phyloP scores from a whole-genome alignment of 2,797 vertebrate species.

The Coregonus ussuriensis region DNA sequence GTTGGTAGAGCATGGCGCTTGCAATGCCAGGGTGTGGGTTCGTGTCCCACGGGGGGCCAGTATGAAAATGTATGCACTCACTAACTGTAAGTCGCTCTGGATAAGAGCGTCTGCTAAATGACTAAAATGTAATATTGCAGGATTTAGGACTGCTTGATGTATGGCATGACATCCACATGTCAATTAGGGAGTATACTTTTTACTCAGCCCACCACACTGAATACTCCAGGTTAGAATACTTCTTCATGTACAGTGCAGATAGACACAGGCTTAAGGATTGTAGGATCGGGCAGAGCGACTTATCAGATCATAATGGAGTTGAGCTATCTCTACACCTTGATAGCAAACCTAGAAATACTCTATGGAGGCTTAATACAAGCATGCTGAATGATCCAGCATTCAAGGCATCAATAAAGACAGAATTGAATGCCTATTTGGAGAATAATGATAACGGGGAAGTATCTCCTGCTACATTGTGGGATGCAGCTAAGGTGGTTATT shows the following conservation, averaged over 20 bases:
- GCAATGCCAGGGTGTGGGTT: no score
- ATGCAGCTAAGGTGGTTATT: constrained; percentile 1
- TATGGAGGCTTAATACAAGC: constrained; percentile 22
- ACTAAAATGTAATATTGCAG: no score
- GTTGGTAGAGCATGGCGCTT: no score
- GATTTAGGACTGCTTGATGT: no score
- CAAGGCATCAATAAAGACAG: neutral
- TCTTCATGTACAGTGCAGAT: constrained; percentile 16
- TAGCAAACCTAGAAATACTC: neutral
- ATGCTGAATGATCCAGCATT: constrained; percentile 12
- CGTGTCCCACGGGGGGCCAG: no score
- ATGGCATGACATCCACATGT: no score
- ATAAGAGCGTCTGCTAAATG: no score
- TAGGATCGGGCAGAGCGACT: neutral
- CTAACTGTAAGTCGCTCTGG: no score
- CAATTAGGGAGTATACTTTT: neutral
- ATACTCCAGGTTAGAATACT: constrained; percentile 17
- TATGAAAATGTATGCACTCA: no score
- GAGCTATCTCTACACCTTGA: constrained; percentile 2
- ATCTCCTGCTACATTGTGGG: neutral
- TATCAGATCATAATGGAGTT: constrained; percentile 7
- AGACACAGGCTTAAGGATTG: neutral
- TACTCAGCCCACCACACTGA: constrained; percentile 12
- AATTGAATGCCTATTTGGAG: neutral
- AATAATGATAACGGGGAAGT: constrained; percentile 13